Conservation (phyloP, 2,888 invertebrate species). For the Hesperia comma region DNA sequence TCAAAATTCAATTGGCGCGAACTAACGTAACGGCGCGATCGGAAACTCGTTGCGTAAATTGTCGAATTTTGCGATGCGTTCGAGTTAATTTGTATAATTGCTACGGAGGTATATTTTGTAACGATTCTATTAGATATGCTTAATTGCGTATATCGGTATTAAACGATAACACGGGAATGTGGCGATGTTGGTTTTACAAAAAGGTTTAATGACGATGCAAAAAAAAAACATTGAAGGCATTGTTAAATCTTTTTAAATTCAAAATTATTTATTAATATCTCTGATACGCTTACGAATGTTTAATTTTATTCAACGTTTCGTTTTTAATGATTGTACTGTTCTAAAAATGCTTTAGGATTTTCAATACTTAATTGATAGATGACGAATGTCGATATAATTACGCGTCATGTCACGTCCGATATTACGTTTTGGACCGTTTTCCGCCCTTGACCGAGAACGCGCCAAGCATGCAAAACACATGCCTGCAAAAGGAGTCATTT, state of each 20-base stretch:
- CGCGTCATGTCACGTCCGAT: slow-evolving; percentile 23
- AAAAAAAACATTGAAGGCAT: no score
- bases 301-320: no score
- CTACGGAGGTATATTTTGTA: slow-evolving; percentile 29
- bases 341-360: no score
- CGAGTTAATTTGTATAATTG: slow-evolving; percentile 36
- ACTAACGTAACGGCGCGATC: slow-evolving; percentile 31
- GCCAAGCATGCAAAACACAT: slow-evolving; percentile 21
- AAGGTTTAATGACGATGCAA: no score
- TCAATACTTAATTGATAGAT: background rate
- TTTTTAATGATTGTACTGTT: no score
- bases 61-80: slow-evolving; percentile 38
- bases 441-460: slow-evolving; percentile 33
- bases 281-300: no score
- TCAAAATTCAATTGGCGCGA: slow-evolving; percentile 35
- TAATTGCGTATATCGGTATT: slow-evolving; percentile 24
- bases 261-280: no score
- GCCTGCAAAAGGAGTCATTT: slow-evolving; percentile 5
- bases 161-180: background rate
- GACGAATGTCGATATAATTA: slow-evolving; percentile 5
- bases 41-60: slow-evolving; percentile 36
- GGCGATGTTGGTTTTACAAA: background rate
- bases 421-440: slow-evolving; percentile 21
- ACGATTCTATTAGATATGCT: slow-evolving; percentile 25
- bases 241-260: no score